phyloP scores from a whole-genome alignment of 2,888 invertebrate genomes.

The Hydraecia micacea region DNA sequence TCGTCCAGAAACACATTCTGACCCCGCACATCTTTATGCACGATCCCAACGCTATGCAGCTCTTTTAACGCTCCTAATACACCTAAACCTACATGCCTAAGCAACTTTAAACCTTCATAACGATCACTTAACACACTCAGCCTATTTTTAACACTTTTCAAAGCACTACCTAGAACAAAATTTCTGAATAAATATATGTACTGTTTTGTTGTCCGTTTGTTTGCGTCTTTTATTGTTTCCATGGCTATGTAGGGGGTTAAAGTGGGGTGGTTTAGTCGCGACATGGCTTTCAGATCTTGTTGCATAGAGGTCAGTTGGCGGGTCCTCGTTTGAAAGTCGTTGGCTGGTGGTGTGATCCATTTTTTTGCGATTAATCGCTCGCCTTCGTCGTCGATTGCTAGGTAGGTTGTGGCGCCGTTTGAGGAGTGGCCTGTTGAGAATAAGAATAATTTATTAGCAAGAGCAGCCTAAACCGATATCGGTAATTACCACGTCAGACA shows the following conservation, averaged over 20 bases:
- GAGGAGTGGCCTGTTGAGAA: constrained; percentile 91
- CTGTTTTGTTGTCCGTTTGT: constrained; percentile 74
- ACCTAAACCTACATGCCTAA: constrained; percentile 93
- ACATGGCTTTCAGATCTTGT: constrained; percentile 93
- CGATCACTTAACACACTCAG: constrained; percentile 76
- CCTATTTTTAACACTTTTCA: constrained; percentile 77
- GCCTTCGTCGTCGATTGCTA: constrained; percentile 94
- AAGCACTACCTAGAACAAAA: constrained; percentile 89
- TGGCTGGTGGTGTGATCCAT: constrained; percentile 91
- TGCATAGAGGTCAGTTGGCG: constrained; percentile 93
- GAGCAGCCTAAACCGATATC: no score
- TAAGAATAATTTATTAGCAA: no score
- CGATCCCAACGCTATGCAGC: constrained; percentile 95
- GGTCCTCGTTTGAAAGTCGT: constrained; percentile 84
- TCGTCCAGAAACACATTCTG: constrained; percentile 94
- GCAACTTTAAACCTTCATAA: constrained; percentile 80
- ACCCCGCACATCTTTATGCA: constrained; percentile 95
- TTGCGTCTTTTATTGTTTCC: constrained; percentile 91
- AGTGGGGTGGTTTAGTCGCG: constrained; percentile 93
- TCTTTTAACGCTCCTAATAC: constrained; percentile 94
- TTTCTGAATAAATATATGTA: constrained; percentile 93
- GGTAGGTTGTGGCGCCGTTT: constrained; percentile 93
- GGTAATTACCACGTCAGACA: no score
- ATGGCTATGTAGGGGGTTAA: constrained; percentile 94
- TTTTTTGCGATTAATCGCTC: constrained; percentile 93